These are phyloP conservation scores for Castor canadensis DNA, from an alignment of 2,113 vertebrate species.

Conservation along the genomic window DNA sequence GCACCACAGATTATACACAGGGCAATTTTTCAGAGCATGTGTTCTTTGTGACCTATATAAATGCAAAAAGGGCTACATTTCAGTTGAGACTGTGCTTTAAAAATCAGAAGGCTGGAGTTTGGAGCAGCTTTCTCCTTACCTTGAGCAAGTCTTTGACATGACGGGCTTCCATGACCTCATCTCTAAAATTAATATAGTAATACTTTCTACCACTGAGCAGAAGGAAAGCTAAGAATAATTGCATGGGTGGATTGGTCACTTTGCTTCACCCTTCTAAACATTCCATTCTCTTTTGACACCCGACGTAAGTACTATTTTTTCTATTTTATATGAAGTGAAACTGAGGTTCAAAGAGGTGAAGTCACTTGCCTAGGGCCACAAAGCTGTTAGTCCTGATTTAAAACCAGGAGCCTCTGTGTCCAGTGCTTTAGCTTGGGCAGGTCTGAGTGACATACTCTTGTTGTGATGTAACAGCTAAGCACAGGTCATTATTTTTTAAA, in stretches of 20 bases:
- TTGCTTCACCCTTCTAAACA: neutral
- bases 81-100: neutral
- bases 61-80: neutral
- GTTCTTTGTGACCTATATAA: neutral
- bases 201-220: neutral
- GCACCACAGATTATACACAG: neutral
- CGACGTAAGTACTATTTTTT: neutral
- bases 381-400: neutral
- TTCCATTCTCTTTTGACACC: neutral
- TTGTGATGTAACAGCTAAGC: neutral
- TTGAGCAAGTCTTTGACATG: neutral
- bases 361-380: neutral
- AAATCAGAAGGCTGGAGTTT: neutral
- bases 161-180: neutral
- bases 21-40: neutral
- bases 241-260: neutral
- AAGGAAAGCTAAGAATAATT: neutral
- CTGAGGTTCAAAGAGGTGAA: neutral
- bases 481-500: neutral
- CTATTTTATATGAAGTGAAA: neutral
- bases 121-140: neutral
- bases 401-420: neutral
- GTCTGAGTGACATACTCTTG: neutral
- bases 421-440: neutral
- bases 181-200: neutral